Percentiles rank a stretch among this genome's conserved stretches.
These are phyloP conservation scores for Microdon myrmicae DNA, from an alignment of 2,888 invertebrate species.

Conservation along the genomic window DNA sequence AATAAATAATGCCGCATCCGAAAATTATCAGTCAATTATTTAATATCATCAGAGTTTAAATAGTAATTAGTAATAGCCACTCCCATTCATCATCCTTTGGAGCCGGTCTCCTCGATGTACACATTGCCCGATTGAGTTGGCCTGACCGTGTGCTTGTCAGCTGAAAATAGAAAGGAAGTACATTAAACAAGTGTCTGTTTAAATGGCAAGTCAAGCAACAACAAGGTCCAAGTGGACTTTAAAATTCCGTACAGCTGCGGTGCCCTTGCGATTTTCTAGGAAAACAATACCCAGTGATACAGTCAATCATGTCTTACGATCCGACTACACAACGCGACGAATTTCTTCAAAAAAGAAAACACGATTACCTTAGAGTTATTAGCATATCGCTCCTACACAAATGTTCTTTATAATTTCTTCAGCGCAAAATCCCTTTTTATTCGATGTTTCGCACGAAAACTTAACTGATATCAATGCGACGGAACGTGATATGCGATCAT, in stretches of 20 bases:
- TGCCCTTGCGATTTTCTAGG: conserved; percentile 28
- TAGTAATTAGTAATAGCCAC: conserved; percentile 5
- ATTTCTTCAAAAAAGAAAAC: conserved; percentile 14
- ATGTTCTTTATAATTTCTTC: conserved; percentile 18
- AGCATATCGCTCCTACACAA: conserved; percentile 23
- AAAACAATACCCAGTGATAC: conserved; percentile 27
- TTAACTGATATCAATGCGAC: conserved; percentile 20
- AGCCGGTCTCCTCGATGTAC: conserved; percentile 64
- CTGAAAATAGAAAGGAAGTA: conserved; percentile 44
- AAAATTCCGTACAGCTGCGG: conserved; percentile 11
- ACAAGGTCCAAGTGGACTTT: not conserved
- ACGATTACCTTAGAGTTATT: conserved; percentile 29
- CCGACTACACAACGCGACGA: conserved; percentile 33
- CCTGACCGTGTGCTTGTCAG: conserved; percentile 61
- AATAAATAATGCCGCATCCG: conserved; percentile 28
- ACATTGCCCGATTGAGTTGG: conserved; percentile 64
- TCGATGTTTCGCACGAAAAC: conserved; percentile 32
- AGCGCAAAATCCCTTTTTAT: conserved; percentile 18
- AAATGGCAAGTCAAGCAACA: not conserved
- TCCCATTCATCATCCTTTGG: conserved; percentile 58
- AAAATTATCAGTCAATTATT: conserved; percentile 17
- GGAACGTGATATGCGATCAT: conserved; percentile 31
- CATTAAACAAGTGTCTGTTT: conserved; percentile 12
- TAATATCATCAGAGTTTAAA: conserved; percentile 12
- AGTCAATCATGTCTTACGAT: conserved; percentile 34